Evolutionary conservation across 2,888 invertebrate species (phyloP), one percentile per base, ranked within the genome.

Genomic region (Tenodera sinensis): DNA sequence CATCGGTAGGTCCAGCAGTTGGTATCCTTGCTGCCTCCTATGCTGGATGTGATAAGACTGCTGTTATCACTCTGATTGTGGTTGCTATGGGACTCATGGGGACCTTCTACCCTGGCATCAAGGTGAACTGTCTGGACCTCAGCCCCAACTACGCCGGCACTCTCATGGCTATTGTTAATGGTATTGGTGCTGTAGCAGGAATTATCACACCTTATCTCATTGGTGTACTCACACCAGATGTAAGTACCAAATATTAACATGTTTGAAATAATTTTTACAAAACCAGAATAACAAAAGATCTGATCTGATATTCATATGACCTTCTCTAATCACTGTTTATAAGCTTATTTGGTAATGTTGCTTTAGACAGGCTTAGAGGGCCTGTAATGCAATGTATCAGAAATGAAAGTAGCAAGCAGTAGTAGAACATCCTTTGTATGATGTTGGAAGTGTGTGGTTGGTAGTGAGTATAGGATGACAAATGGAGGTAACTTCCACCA

Each of bases 21-120:
- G 96, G 96, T 91, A 95, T 96, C 93, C 95, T 96, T 88, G 93
- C 95, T 34, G 96, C 96, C 0, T 96, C 96, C 0, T 96, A 96
- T 92, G 95, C 96, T 27, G 96, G 96, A 83, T 96, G 96, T 92
- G 94, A 96, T 93, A 94, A 95, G 27, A 92, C 94, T 1, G 92
- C 94, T 0, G 96, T 96, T 0, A 95, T 96, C 1, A 93, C 94
- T 20, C 93, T 96, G 3, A 96, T 96, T 92, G 96, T 96, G 8
- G 94, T 95, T 1, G 95, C 96, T 88, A 96, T 96, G 96, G 96
- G 95, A 15, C 93, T 95, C 90, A 96, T 96, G 96, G 96, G 96
- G 0, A 95, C 95, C 82, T 96, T 95, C 93, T 96, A 96, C 93
- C 95, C 96, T 0, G 96, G 96, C 89, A 95, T 96, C 95, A 96